Base-by-base conservation (phyloP, 2,113 vertebrate species). In the Engraulis encrasicolus region DNA sequence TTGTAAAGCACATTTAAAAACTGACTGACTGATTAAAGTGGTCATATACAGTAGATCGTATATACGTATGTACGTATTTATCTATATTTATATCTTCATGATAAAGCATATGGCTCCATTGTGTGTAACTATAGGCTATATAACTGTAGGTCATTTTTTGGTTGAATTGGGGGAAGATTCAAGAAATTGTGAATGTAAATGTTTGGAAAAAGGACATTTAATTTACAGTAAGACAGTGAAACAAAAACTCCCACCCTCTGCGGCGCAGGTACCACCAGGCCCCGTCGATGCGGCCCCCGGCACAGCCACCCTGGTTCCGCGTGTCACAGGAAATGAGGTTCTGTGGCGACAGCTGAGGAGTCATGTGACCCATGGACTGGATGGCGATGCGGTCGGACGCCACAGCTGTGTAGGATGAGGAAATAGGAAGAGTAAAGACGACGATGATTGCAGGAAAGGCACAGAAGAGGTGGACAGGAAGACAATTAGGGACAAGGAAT, bases 281-380 rank as follows among this genome's bases (percentile, higher is more conserved):
- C 0, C 98, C 96, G 0, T 99, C 98, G 0, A 99, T 89, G 1
- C 93, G 95, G 0, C 98, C 98, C 0, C 98, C 98, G 0, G 86
- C 93, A 89, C 98, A 99, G 85, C 98, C 98, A 6, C 92, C 95
- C 92, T 99, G 98, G 91, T 98, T 97, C 11, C 96, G 95, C 0
- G 95, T 98, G 91, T 99, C 96, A 6, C 98, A 99, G 81, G 97
- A 98, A 87, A 99, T 95, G 19, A 99, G 94, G 90, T 99, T 98
- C 91, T 99, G 98, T 0, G 98, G 98, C 0, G 98, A 99, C 77
- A 99, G 93, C 84, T 96, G 93, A 0, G 97, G 97, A 0, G 95
- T 97, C 98, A 99, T 97, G 94, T 99, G 98, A 40, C 98, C 98
- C 98, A 99, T 96, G n/a, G 98, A 99, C 85, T 99, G 98, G 93